Base-by-base conservation (phyloP, 2,113 vertebrate species). In the Trogon melanurus region DNA sequence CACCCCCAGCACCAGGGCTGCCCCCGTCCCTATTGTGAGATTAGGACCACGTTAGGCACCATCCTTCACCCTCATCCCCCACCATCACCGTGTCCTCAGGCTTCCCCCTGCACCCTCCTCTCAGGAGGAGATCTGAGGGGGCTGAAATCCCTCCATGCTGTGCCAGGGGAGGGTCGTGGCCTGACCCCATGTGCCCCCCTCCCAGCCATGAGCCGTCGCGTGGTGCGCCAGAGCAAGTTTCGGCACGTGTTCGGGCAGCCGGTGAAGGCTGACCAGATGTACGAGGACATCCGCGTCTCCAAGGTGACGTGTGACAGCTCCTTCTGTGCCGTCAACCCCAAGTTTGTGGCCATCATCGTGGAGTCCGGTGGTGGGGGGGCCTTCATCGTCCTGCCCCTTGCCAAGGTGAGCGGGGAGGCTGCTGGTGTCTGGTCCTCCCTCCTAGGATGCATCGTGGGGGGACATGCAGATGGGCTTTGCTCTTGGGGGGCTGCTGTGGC, bases 261-360 rank as follows among this genome's bases (percentile, higher is more conserved):
- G 2, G 98, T 98, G 88, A 99, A 99, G 94, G 98, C 99, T 0
- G 99, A 99, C 95, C 99, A 99, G 97, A 97, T 98, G 93, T 99
- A 99, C 1, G 99, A 99, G 97, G 99, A 99, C 98, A 99, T 99
- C 91, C 99, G 99, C 0, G 99, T 99, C 57, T 99, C 99, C 98
- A 99, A 99, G 97, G 99, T 99, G 97, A 99, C 99, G 0, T 99
- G 99, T 98, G 99, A 99, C 98, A 99, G 99, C 95, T 99, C 99
- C 75, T 99, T 99, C 98, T 99, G 99, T 25, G 99, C 99, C 1
- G 98, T 99, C 97, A 99, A 99, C 98, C 99, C 99, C 94, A 99
- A 99, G 96, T 99, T 99, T 88, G 80, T 99, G 96, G 99, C 99
- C 76, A 99, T 99, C 97, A 99, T 99, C 11, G 98, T 99, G 90